phyloP scores from a whole-genome alignment of 92 coral and sea anemone genomes.

The Pocillopora grandis region DNA sequence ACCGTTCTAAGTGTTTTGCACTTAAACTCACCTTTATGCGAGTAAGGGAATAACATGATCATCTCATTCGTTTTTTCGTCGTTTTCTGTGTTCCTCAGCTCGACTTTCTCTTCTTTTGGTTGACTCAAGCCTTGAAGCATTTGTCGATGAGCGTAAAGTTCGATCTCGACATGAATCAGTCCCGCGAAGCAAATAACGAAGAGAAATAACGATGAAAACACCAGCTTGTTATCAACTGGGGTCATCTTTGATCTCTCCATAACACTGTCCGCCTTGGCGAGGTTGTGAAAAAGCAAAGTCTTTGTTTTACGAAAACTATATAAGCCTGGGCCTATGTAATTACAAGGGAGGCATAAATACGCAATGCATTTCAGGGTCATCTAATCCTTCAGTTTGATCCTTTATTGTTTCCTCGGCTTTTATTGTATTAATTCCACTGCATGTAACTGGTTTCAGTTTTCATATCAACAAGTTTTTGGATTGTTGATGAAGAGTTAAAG shows the following conservation, averaged over 20 bases:
- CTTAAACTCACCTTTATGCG: constrained; percentile 26
- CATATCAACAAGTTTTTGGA: too few species aligned
- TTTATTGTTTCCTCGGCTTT: too few species aligned
- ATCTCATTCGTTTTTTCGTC: constrained; percentile 8
- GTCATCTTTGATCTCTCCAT: not conserved
- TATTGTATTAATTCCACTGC: too few species aligned
- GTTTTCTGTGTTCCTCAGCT: not conserved
- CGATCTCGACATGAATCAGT: constrained; percentile 28
- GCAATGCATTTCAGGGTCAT: not conserved
- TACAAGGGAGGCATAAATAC: not conserved
- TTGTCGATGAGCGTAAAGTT: constrained; percentile 27
- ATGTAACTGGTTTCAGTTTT: too few species aligned
- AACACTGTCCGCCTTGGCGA: not conserved
- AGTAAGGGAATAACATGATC: constrained; percentile 3
- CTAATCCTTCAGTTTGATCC: too few species aligned
- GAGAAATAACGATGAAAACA: constrained; percentile 10
- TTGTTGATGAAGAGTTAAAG: too few species aligned
- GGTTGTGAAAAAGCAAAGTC: not conserved
- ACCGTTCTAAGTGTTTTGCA: too few species aligned
- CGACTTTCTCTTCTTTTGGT: not conserved
- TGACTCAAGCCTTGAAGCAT: constrained; percentile 15
- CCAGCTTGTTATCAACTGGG: not conserved
- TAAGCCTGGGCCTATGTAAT: not conserved
- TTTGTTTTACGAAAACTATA: not conserved
- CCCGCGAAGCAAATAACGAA: constrained; percentile 15